A percentile compares a stretch with the other conserved stretches of the same genome.
phyloP scores from a whole-genome alignment of 2,113 vertebrate genomes.

The Perognathus longimembris region DNA sequence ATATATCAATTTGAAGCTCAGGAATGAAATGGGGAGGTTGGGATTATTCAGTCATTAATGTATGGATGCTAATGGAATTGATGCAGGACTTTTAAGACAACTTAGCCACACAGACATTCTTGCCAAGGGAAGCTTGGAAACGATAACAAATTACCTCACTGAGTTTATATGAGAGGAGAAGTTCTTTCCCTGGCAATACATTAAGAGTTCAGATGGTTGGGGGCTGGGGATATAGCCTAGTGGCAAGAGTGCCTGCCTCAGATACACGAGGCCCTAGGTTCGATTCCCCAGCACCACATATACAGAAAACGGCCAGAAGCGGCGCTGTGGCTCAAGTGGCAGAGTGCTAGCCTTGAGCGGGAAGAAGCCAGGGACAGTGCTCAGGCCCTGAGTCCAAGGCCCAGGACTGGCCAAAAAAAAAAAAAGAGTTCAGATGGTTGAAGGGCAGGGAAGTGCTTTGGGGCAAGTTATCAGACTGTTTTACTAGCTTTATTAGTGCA shows the following conservation, averaged over 20 bases:
- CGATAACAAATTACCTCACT: neutral
- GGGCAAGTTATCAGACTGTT: neutral
- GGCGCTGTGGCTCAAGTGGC: no score
- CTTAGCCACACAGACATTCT: slow-evolving; percentile 1
- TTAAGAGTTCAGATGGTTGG: neutral
- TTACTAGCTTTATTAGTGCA: neutral
- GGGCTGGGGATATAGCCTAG: no score
- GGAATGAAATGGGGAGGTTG: neutral
- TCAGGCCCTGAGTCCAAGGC: no score
- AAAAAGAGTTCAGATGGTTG: neutral
- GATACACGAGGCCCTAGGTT: no score
- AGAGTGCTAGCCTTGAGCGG: no score
- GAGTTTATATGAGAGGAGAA: neutral
- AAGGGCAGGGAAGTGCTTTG: neutral
- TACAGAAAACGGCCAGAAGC: no score
- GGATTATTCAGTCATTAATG: neutral
- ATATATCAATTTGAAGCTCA: slow-evolving; percentile 34
- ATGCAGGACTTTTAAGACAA: slow-evolving; percentile 30
- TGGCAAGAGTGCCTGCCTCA: no score
- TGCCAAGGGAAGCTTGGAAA: neutral
- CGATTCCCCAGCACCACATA: no score
- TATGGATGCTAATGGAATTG: neutral
- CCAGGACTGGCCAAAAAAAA: no score
- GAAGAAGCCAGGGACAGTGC: no score
- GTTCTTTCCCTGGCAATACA: neutral